These are phyloP conservation scores for Globodera rostochiensis DNA, from an alignment of 1,140 invertebrate genomes.

Conservation along the genomic window DNA sequence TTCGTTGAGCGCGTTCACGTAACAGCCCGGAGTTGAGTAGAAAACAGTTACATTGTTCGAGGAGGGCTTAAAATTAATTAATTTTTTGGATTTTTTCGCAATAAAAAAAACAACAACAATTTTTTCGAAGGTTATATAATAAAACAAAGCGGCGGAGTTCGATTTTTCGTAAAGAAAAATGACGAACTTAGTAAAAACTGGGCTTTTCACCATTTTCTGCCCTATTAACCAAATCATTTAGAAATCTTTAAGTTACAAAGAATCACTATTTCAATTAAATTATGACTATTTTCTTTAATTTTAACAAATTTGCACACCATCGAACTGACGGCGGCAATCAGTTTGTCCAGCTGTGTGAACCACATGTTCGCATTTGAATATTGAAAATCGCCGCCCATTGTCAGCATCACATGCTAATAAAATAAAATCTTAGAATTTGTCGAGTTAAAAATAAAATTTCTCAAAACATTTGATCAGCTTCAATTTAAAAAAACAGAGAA, in stretches of 20 bases:
- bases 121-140: background rate
- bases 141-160: too few relatives aligned
- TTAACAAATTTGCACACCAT: conserved; percentile 58
- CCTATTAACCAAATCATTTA: too few relatives aligned
- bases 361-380: conserved; percentile 82
- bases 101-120: background rate
- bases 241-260: too few relatives aligned
- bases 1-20: conserved; percentile 73
- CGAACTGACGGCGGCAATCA: conserved; percentile 74
- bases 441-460: background rate
- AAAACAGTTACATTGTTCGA: conserved; percentile 75
- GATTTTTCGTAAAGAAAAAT: too few relatives aligned
- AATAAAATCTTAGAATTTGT: background rate
- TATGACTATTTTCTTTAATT: conserved; percentile 29
- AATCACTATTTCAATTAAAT: background rate
- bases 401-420: conserved; percentile 76
- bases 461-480: too few relatives aligned
- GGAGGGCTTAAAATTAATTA: conserved; percentile 46
- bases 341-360: conserved; percentile 84
- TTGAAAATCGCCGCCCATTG: conserved; percentile 90
- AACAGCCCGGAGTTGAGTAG: conserved; percentile 92
- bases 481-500: too few relatives aligned
- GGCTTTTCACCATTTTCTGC: too few relatives aligned
- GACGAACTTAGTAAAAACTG: too few relatives aligned
- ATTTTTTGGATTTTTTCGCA: background rate